phyloP scores from a whole-genome alignment of 2,113 vertebrate species.

The Tragelaphus buxtoni region DNA sequence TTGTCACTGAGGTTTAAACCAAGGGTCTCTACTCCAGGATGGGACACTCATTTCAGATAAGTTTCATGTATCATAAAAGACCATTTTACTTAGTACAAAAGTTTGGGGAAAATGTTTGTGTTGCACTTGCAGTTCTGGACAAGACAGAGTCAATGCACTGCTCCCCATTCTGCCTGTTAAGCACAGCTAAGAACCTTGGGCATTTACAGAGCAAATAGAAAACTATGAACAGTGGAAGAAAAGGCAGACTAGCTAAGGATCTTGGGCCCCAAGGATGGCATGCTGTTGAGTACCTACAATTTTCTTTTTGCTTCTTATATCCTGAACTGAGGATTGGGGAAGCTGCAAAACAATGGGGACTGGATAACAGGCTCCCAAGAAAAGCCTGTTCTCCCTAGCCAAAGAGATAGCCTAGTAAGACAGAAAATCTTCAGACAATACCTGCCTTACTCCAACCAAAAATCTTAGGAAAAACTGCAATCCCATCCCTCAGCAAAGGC shows the following conservation, averaged over 20 bases:
- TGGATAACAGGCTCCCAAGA: neutral
- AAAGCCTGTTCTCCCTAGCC: neutral
- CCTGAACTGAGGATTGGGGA: neutral
- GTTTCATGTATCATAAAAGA: slow-evolving; percentile 13
- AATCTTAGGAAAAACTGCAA: neutral
- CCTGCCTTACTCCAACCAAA: neutral
- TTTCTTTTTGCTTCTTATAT: neutral
- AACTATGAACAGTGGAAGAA: neutral
- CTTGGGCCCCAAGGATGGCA: neutral
- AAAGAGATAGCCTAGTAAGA: neutral
- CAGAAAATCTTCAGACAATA: neutral
- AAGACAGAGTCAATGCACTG: neutral
- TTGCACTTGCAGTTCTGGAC: neutral
- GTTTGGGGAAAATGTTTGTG: neutral
- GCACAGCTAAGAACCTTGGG: neutral
- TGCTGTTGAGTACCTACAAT: neutral
- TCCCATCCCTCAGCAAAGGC: neutral
- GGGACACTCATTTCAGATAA: slow-evolving; percentile 39
- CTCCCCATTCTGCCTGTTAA: neutral
- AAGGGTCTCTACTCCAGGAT: slow-evolving; percentile 25
- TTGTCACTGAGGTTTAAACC: neutral
- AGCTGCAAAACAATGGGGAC: neutral
- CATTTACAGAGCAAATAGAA: neutral
- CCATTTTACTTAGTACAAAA: neutral
- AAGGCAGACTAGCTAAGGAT: neutral